Evolutionary conservation across 2,797 vertebrate species (phyloP).

Genomic region (Falco peregrinus): DNA sequence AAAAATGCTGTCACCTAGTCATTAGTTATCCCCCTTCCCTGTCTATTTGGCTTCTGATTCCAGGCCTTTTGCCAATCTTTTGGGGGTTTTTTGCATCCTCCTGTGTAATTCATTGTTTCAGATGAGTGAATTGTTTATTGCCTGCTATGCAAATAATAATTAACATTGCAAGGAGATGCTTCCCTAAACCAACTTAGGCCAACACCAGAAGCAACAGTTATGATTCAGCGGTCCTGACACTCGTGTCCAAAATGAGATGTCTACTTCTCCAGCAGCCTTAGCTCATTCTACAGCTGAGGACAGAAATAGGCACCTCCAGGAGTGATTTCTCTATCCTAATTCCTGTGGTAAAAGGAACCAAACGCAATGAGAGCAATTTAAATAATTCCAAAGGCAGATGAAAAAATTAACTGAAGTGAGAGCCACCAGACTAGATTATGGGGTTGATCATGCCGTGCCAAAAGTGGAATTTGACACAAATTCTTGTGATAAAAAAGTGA

Average conservation of each 20-base stretch:
- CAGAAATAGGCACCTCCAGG: background rate
- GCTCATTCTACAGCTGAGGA: background rate
- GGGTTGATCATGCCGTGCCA: background rate
- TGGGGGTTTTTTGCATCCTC: background rate
- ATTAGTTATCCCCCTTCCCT: background rate
- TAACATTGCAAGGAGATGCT: background rate
- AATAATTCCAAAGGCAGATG: background rate
- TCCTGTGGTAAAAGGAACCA: background rate
- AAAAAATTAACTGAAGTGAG: background rate
- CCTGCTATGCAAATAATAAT: background rate
- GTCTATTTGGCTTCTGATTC: slow-evolving; percentile 28
- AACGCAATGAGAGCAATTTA: rapidly evolving
- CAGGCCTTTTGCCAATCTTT: slow-evolving; percentile 2
- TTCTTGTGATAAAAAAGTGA: background rate
- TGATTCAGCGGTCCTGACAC: background rate
- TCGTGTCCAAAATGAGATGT: background rate
- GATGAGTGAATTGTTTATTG: slow-evolving; percentile 39
- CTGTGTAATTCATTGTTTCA: slow-evolving; percentile 28
- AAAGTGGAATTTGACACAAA: background rate
- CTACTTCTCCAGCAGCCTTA: background rate
- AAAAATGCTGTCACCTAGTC: slow-evolving; percentile 13
- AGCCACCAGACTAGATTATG: background rate
- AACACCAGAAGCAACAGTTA: background rate
- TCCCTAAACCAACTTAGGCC: background rate
- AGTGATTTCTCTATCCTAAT: background rate